Conservation (phyloP, 2,888 invertebrate genomes). For the Drymonia ruficornis region DNA sequence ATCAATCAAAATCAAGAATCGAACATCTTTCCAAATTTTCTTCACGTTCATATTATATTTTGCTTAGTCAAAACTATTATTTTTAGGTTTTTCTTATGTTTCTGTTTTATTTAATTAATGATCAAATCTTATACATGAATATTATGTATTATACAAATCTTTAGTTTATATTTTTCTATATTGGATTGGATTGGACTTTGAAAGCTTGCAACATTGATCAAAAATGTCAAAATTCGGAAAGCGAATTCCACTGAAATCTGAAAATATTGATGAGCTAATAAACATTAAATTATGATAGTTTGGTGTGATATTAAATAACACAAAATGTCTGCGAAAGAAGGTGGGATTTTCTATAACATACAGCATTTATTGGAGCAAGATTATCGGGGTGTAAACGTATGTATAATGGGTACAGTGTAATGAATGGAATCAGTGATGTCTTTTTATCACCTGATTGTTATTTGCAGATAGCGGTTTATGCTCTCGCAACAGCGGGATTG, state of each 20-base stretch:
- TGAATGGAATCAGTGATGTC: conserved; percentile 18
- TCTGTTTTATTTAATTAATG: too few relatives aligned
- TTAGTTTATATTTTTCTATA: too few relatives aligned
- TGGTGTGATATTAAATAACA: conserved; percentile 36
- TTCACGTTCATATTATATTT: too few relatives aligned
- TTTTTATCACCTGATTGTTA: conserved; percentile 31
- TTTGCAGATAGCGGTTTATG: conserved; percentile 85
- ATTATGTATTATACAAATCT: too few relatives aligned
- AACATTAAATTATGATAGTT: conserved; percentile 58
- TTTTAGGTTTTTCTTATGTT: too few relatives aligned
- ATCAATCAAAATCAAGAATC: not conserved
- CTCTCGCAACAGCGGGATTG: conserved; percentile 83
- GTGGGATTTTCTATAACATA: conserved; percentile 61
- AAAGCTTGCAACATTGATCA: not conserved
- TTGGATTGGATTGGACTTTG: too few relatives aligned
- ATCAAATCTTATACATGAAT: too few relatives aligned
- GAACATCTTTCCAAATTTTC: not conserved
- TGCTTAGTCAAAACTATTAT: too few relatives aligned
- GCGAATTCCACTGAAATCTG: conserved; percentile 50
- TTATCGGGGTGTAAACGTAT: conserved; percentile 78
- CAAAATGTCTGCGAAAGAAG: conserved; percentile 66
- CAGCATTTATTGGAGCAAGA: conserved; percentile 70
- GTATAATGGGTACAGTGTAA: conserved; percentile 34
- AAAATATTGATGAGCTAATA: conserved; percentile 72
- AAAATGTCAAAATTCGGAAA: conserved; percentile 47